Base-by-base conservation (phyloP, 1,140 invertebrate genomes). In the Armadillidium nasatum region DNA sequence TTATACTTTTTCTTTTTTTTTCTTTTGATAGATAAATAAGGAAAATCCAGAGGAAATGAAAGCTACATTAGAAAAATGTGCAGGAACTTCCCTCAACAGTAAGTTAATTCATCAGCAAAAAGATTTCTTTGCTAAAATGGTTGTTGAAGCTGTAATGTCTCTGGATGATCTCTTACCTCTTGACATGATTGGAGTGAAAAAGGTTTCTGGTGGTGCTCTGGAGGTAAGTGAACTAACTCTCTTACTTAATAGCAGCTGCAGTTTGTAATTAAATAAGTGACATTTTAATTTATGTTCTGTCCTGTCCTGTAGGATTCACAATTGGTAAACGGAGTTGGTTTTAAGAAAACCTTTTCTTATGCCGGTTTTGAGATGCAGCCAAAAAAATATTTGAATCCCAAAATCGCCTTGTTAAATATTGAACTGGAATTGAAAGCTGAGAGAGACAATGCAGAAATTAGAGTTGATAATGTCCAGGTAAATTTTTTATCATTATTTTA, bases 291-390 rank as follows among this genome's bases (percentile, higher is more conserved):
- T 2, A 1, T 66, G 1, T 22, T 9, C 2, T 60, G 1, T 54
- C 7, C 4, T 73, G 22, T 80, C 22, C 70, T 82, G 7, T 78
- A 90, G 88, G 96, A 99, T 83, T 98, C 97, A 0, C 86, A 92
- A 79, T 87, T 99, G 3, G 90, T 99, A 1, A 87, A 90, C 79
- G 98, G 98, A 71, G 97, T 99, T 10, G 96, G 97, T 0, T 99
- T 99, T 84, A 99, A 99, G 86, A 99, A 99, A 86, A 99, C 97
- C 0, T 99, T 99, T 86, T 98, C 96, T 0, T 99, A 99, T 84
- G 98, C 98, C 81, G 98, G 98, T 9, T 99, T 99, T 86, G 97
- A 99, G 88, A 99, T 99, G 98, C 97, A 99, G 83, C 96, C 94
- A 0, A 99, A 99, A 86, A 91, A 88, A 71, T 98, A 97, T 83